phyloP scores from a whole-genome alignment of 2,888 invertebrate genomes.

The Syrista parreyssii region DNA sequence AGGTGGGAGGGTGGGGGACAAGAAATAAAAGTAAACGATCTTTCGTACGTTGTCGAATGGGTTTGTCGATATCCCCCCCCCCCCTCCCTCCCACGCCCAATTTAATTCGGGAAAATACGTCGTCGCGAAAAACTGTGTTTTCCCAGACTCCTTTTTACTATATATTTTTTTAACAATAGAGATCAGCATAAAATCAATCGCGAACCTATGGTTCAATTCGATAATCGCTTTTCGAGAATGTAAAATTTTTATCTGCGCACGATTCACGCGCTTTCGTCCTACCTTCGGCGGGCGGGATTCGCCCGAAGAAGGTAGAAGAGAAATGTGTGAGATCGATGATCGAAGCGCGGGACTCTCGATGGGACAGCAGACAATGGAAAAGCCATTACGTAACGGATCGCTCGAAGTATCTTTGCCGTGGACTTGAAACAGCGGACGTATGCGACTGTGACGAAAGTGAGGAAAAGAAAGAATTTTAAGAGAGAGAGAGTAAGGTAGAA shows the following conservation, averaged over 20 bases:
- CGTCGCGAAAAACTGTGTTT: not conserved
- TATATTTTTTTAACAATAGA: not conserved
- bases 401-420: not conserved
- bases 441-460: not conserved
- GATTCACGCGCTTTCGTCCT: not conserved
- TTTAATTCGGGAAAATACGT: not conserved
- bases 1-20: not conserved
- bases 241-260: not conserved
- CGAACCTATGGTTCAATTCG: too few relatives aligned
- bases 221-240: not conserved
- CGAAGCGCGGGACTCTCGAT: not conserved
- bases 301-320: too few relatives aligned
- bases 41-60: not conserved
- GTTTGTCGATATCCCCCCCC: not conserved
- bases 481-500: not conserved
- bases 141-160: fast-evolving
- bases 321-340: not conserved
- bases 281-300: too few relatives aligned
- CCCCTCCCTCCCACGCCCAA: too few relatives aligned
- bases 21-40: not conserved
- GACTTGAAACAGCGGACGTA: not conserved
- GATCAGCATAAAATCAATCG: not conserved
- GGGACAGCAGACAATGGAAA: not conserved
- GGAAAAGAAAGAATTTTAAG: too few relatives aligned
- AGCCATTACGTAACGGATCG: not conserved